phyloP scores from a whole-genome alignment of 2,888 invertebrate species.

The Syrphus vitripennis region DNA sequence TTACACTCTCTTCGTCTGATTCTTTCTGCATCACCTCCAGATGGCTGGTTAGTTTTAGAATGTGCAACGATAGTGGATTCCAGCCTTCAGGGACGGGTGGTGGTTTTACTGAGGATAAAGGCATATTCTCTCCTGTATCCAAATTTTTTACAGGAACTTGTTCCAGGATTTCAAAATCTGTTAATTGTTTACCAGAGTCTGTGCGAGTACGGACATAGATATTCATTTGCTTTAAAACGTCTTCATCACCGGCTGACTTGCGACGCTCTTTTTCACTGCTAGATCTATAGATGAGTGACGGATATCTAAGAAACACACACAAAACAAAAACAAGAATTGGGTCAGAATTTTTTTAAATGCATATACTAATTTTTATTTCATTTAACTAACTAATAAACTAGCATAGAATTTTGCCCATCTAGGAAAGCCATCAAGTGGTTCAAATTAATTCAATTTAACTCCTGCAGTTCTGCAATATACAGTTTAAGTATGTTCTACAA shows the following conservation, averaged over 20 bases:
- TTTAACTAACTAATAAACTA: slow-evolving; percentile 19
- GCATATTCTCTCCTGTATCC: slow-evolving; percentile 93
- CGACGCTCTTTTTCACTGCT: slow-evolving; percentile 84
- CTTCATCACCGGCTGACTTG: slow-evolving; percentile 92
- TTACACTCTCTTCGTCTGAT: slow-evolving; percentile 89
- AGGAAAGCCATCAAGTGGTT: slow-evolving; percentile 24
- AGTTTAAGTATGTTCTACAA: not conserved
- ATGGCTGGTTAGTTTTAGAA: slow-evolving; percentile 93
- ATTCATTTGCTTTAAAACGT: slow-evolving; percentile 86
- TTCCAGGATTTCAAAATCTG: slow-evolving; percentile 96
- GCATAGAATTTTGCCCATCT: not conserved
- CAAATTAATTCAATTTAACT: not conserved
- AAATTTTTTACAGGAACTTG: slow-evolving; percentile 92
- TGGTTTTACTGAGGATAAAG: slow-evolving; percentile 91
- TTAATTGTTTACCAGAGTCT: slow-evolving; percentile 92
- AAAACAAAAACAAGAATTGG: not conserved
- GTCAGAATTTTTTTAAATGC: not conserved
- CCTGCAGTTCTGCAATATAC: not conserved
- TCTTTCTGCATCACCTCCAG: slow-evolving; percentile 91
- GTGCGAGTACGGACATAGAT: slow-evolving; percentile 91
- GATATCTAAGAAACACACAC: slow-evolving; percentile 75
- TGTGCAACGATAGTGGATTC: slow-evolving; percentile 96
- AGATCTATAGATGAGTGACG: slow-evolving; percentile 77
- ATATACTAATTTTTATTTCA: not conserved
- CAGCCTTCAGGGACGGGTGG: slow-evolving; percentile 88